phyloP scores from a whole-genome alignment of 2,888 invertebrate species.

The Mythimna albipuncta region DNA sequence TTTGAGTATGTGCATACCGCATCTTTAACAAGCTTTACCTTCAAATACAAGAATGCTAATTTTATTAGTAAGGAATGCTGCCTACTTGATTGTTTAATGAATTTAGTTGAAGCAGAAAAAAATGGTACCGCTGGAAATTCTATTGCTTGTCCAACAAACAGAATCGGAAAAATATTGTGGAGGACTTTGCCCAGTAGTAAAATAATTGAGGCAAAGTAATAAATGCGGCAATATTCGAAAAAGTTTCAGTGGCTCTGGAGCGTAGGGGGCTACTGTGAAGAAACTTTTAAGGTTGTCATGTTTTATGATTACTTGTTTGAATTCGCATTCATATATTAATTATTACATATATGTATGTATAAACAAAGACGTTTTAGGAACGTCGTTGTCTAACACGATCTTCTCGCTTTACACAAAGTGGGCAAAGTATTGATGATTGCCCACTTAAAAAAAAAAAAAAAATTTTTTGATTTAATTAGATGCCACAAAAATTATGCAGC shows the following conservation, averaged over 20 bases:
- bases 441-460: neutral
- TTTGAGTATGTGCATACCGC: slow-evolving; percentile 36
- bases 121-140: neutral
- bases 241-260: too few relatives aligned
- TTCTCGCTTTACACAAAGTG: too few relatives aligned
- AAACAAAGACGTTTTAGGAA: neutral
- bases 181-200: neutral
- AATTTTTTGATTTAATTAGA: neutral
- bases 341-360: neutral
- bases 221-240: too few relatives aligned
- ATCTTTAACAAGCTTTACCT: slow-evolving; percentile 28
- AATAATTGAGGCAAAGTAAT: too few relatives aligned
- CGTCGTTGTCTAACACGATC: neutral
- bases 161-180: neutral
- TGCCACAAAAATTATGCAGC: neutral
- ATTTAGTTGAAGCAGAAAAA: neutral
- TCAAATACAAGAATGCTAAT: slow-evolving; percentile 26
- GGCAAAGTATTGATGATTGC: too few relatives aligned
- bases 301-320: neutral
- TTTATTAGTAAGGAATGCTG: slow-evolving; percentile 4
- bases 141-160: neutral
- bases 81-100: slow-evolving; percentile 12
- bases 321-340: neutral
- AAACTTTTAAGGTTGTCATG: neutral
- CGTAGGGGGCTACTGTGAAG: too few relatives aligned